Base-by-base conservation (phyloP, 2,113 vertebrate species). In the Orientallactaga bullata region DNA sequence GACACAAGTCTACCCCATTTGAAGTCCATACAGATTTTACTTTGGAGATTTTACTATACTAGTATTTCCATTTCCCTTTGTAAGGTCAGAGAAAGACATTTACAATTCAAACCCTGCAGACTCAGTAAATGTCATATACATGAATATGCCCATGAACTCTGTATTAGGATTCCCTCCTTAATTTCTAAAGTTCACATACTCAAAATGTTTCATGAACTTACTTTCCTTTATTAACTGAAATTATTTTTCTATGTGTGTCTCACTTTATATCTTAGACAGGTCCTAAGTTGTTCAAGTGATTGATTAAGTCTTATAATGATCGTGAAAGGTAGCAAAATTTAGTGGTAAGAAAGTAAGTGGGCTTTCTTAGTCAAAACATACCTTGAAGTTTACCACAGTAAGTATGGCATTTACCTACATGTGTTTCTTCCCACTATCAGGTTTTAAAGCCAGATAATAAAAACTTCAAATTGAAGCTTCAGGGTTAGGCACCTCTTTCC, bases 41-140 rank as follows among this genome's bases (percentile, higher is more conserved):
- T 18, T 8, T n/a, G 2, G 11, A 32, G 16, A 15, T 55, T 39
- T 32, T 10, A 89, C 28, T 61, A 7, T 26, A 28, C 20, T n/a
- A 0, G 11, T 3, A 18, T 93, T 89, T 95, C 55, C n/a, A 65
- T 24, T 79, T 85, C 47, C 39, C 42, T 73, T 94, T 65, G 47
- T 32, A 91, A 84, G 65, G 69, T 80, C 42, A 66, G 20, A 86
- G 60, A 93, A 72, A 91, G 3, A 58, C 21, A 80, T 80, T 72
- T 68, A 55, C 26, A 90, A 68, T 63, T 78, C 83, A 90, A 1
- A 92, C 3, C 13, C 3, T 58, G 32, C 7, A 83, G 90, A 88
- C 17, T 69, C 28, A 71, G 47, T 73, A 73, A 90, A 51, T 23
- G 66, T 4, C 77, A 39, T 55, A 80, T 80, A 18, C 66, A 84